A percentile compares a stretch with the other conserved stretches of the same genome.
Evolutionary conservation across 2,113 vertebrate genomes (phyloP).

Genomic region (Climacteris rufus): DNA sequence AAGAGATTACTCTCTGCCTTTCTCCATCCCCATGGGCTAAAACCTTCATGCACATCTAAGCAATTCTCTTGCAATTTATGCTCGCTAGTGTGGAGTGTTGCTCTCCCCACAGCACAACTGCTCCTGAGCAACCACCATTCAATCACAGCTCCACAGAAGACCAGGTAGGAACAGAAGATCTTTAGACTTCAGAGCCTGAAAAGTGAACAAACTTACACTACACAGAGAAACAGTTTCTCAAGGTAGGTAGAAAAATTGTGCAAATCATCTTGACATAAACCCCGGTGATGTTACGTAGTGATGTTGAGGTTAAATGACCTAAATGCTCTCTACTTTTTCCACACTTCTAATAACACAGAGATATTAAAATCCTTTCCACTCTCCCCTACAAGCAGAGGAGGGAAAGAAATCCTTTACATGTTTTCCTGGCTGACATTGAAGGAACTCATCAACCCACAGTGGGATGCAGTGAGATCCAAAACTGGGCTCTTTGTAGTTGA

Average conservation of each 20-base stretch:
- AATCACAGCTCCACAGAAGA: neutral
- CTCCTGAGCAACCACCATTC: neutral
- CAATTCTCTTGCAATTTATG: neutral
- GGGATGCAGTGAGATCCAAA: conserved; percentile 10
- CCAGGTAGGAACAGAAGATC: neutral
- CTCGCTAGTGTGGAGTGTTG: rapidly evolving
- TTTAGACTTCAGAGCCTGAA: neutral
- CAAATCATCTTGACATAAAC: neutral
- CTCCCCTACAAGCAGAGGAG: neutral
- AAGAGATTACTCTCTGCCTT: neutral
- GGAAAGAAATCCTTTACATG: neutral
- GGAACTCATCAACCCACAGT: neutral
- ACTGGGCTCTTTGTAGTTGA: conserved; percentile 25
- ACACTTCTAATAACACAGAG: neutral
- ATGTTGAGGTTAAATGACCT: neutral
- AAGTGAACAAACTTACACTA: neutral
- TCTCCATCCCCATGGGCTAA: neutral
- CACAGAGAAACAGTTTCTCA: neutral
- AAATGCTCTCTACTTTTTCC: neutral
- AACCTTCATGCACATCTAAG: neutral
- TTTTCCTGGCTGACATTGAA: neutral
- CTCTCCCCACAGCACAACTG: neutral
- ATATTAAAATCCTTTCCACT: neutral
- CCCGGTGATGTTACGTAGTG: neutral
- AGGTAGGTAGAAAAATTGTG: neutral